Conservation (phyloP, 2,113 vertebrate genomes). For the Anoura caudifer region DNA sequence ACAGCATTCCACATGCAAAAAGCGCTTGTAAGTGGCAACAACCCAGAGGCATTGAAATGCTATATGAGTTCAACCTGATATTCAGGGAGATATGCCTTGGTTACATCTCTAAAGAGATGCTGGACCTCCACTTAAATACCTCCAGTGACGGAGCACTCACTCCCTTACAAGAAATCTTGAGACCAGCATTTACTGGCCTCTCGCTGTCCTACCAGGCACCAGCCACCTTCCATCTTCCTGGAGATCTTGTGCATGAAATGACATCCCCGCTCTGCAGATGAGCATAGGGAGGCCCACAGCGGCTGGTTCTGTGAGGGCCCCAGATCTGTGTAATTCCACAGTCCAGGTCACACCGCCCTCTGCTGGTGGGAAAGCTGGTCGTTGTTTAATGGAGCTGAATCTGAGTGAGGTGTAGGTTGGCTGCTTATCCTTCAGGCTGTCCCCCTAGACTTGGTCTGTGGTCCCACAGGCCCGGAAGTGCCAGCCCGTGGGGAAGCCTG, state of each 20-base stretch:
- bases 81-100: neutral
- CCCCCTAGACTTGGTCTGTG: neutral
- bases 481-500: neutral
- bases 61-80: neutral
- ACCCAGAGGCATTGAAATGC: neutral
- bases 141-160: accelerated
- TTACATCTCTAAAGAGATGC: neutral
- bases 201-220: neutral
- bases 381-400: neutral
- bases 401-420: neutral
- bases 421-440: too few relatives aligned
- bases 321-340: neutral
- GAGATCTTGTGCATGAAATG: neutral
- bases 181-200: neutral
- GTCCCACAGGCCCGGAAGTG: neutral
- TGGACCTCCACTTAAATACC: neutral
- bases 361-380: neutral
- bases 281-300: neutral
- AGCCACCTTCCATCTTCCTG: neutral
- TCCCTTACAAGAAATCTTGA: neutral
- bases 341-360: neutral
- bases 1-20: neutral
- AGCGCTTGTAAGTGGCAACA: neutral
- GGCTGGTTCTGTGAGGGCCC: neutral
- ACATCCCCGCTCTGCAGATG: neutral